Base-by-base conservation (phyloP, 2,113 vertebrate species). In the Myocastor coypus region DNA sequence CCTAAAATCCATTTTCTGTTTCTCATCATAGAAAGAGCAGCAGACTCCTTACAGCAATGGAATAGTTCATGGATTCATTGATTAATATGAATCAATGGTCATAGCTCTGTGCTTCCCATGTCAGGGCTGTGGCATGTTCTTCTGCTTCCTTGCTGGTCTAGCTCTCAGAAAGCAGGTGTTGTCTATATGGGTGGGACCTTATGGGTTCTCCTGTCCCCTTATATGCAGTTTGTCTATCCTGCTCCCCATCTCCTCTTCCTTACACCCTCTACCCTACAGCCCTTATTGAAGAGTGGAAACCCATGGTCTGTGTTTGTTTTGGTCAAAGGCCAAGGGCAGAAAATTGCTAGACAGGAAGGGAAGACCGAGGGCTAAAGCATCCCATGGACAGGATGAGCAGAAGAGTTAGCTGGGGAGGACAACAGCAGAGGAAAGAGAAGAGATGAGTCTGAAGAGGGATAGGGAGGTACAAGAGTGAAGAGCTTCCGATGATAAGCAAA, bases 51-150 rank as follows among this genome's bases (percentile, higher is more conserved):
- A 17, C 46, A 52, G 52, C 57, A 7, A 19, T 3, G n/a, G 12
- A 16, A 30, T 24, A 42, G 0, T 46, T 46, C 46, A 46, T 46
- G 4, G 46, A 46, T 46, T 46, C 46, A 46, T 46, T 46, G 46
- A 46, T 46, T 46, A 46, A 46, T 46, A 46, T 46, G 46, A 46
- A 4, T 46, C 46, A 0, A 42, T 1, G 13, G 0, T 40, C 40
- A 3, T 0, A 0, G 30, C 30, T 10, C 83, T 57, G 24, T 14
- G 30, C 61, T 89, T 28, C 42, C 59, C 20, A 28, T 19, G 37
- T 26, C 1, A 6, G 1, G 1, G 30, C 28, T 7, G 26, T 8
- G 24, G 26, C 28, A 7, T 14, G 24, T 11, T 37, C 4, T 7
- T 66, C 2, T 6, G 3, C 37, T 14, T 6, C 12, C 13, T 0